Base-by-base conservation (phyloP, 2,888 invertebrate species). In the Ornithoptera alexandrae region DNA sequence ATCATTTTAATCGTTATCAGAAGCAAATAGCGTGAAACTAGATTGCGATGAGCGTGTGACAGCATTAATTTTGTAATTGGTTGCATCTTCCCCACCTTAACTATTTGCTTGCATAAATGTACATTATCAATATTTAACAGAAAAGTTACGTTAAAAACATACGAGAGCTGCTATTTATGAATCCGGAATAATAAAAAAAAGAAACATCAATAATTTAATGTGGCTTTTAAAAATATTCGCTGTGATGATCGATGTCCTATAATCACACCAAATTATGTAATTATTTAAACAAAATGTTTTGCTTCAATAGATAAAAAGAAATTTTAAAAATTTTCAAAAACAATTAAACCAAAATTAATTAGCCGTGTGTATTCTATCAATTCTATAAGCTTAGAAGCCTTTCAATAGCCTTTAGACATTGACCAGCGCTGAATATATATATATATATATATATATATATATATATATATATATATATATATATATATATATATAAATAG, bases 311-410 rank as follows among this genome's bases (percentile, higher is more conserved):
- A 46, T 46, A 46, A 46, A 46, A 46, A 46, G 3, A 15, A 46
- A 15, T 2, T 0, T 0, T 42, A 12, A 15, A 15, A 15, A 46
- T 15, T 53, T n/a, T 53, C 18, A 53, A 1, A 18, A n/a, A 53
- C 0, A 53, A 53, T 53, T 18, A 50, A 66, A 60, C 30, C 24
- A 24, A 62, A 58, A 18, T 15, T n/a, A 64, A 64, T 64, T 30
- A 6, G 58, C 42, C 24, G 46, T 15, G 59, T n/a, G 46, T 59
- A 24, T 50, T 60, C 30, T 59, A 63, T 68, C 58, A 24, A 68
- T 63, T 68, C 63, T 63, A 63, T n/a, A 68, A 59, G 68, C 10
- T 69, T 39, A 69, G 68, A 69, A 69, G 58, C 68, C 68, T 24
- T 69, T 39, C 39, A 64, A 65, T 60, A 61, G 63, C 68, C 68